Base-by-base conservation (phyloP, 1,140 invertebrate species). In the Hylyphantes graminicola region DNA sequence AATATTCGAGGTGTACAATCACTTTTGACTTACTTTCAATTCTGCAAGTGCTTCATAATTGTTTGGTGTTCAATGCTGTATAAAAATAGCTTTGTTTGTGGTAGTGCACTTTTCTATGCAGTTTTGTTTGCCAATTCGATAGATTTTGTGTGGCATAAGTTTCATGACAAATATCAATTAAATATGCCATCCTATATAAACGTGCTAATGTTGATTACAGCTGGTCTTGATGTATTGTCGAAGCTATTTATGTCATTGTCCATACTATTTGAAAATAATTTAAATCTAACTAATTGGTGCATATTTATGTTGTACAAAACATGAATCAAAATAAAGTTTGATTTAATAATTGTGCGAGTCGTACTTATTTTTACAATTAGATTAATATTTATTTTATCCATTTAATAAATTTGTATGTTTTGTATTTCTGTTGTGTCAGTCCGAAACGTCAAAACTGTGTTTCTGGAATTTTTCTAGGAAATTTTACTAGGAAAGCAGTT, bases 261-360 rank as follows among this genome's bases (percentile, higher is more conserved):
- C 61, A 75, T 82, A 35, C 48, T 51, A 72, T 63, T 63, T 53
- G 61, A 82, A 48, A 19, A 68, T 51, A 55, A 59, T 53, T 53
- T 54, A 12, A 19, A 8, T 50, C 57, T n/a, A 81, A 73, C 35
- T 5, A 54, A 83, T 83, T 83, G 80, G 80, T 83, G 80, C 80
- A 74, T 83, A 83, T 75, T 83, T 83, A 83, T 75, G 80, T 83
- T 83, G 59, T 61, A 75, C 61, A 83, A 83, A 83, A 81, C 68
- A 63, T 54, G 65, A 83, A 21, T 50, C 70, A 55, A 70, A 80
- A 80, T 80, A 80, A 80, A 80, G n/a, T 48, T 80, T 59, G 51
- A 80, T 70, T 80, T 80, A 68, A 80, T 54, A 80, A 59, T 80
- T 80, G 57, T 21, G 35, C 50, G 21, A 51, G 12, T 15, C 12